Percentiles rank a stretch among this genome's conserved stretches.
Evolutionary conservation across 2,888 invertebrate genomes (phyloP).

Genomic region (Emmelina monodactyla): DNA sequence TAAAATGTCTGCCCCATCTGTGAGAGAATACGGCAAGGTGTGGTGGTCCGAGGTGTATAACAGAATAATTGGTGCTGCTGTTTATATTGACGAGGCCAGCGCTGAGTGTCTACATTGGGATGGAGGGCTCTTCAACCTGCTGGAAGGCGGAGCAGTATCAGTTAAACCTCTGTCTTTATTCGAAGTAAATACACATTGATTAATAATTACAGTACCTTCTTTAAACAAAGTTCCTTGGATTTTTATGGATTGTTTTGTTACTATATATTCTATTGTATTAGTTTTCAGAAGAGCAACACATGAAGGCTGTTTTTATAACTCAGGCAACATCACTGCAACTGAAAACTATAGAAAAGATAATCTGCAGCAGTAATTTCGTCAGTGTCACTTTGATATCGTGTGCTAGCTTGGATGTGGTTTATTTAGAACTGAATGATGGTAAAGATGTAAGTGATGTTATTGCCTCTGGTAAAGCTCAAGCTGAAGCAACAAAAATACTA

Average conservation of each 20-base stretch:
- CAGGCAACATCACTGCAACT: constrained; percentile 62
- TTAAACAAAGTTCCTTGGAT: not conserved
- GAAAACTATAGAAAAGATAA: constrained; percentile 65
- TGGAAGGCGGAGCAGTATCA: constrained; percentile 67
- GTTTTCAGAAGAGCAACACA: constrained; percentile 37
- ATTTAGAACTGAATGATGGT: constrained; percentile 44
- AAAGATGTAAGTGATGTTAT: constrained; percentile 41
- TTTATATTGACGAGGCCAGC: constrained; percentile 69
- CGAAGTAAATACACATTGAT: constrained; percentile 43
- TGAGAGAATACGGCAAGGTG: constrained; percentile 51
- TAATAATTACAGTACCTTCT: not conserved
- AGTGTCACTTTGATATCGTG: constrained; percentile 69
- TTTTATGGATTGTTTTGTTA: not conserved
- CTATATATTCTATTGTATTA: constrained; percentile 19
- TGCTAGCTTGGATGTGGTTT: constrained; percentile 62
- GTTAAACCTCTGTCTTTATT: constrained; percentile 72
- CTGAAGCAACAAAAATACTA: constrained; percentile 36
- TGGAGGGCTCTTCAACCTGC: constrained; percentile 67
- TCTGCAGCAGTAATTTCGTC: constrained; percentile 67
- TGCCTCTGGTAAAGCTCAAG: constrained; percentile 31
- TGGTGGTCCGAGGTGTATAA: constrained; percentile 70
- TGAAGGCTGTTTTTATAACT: constrained; percentile 65
- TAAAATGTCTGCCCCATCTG: constrained; percentile 16
- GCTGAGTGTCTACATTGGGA: constrained; percentile 76
- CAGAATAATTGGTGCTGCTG: constrained; percentile 68